Evolutionary conservation across 2,113 vertebrate genomes (phyloP).

Genomic region (Sphyrna mokarran): DNA sequence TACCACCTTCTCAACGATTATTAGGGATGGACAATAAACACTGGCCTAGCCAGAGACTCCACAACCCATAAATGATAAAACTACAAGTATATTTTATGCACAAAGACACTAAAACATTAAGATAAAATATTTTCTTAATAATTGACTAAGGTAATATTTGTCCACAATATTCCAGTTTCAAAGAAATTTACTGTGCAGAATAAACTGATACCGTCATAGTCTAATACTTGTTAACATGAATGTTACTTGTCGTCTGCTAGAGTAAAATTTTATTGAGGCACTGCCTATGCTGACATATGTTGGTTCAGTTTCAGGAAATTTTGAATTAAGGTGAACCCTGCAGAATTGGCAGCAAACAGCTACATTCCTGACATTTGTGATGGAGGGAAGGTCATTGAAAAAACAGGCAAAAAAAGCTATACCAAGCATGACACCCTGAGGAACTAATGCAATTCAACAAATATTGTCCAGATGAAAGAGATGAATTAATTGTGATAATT

Average conservation of each 20-base stretch:
- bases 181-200: neutral
- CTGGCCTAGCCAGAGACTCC: too few species aligned
- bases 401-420: neutral
- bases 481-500: neutral
- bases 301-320: neutral
- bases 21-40: too few species aligned
- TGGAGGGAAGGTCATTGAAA: neutral
- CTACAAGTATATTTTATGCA: too few species aligned
- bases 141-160: neutral
- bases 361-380: neutral
- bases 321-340: neutral
- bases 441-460: neutral
- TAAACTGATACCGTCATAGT: neutral
- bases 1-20: too few species aligned
- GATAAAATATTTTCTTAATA: neutral
- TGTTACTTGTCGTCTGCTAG: neutral
- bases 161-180: neutral
- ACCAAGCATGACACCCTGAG: neutral
- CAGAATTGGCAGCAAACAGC: neutral
- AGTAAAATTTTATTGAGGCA: neutral
- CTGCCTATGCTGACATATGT: neutral
- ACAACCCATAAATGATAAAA: too few species aligned
- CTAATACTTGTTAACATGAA: neutral
- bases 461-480: too few species aligned
- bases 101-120: neutral